Conservation (phyloP, 2,797 vertebrate genomes). For the Trematomus bernacchii region DNA sequence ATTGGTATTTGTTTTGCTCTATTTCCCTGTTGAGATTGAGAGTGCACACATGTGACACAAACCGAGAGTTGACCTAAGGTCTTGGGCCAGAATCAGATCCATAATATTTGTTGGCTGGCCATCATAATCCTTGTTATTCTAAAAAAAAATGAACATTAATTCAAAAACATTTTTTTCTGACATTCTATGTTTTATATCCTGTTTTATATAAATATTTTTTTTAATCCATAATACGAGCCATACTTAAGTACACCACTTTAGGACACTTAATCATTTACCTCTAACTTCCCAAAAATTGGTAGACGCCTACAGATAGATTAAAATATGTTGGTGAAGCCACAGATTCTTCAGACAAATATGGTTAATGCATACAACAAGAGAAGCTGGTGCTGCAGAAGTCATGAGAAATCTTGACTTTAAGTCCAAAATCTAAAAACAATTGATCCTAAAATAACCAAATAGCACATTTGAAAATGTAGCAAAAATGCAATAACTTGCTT, state of each 20-base stretch:
- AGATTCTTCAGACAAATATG: not conserved
- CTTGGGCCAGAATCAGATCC: not conserved
- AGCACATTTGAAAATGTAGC: not conserved
- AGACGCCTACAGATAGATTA: not conserved
- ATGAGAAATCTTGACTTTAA: constrained; percentile 2
- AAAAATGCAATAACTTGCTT: not conserved
- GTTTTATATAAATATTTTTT: too few relatives aligned
- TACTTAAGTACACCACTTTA: not conserved
- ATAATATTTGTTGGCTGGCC: not conserved
- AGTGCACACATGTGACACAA: constrained; percentile 2
- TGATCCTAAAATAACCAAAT: not conserved
- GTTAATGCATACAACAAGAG: not conserved
- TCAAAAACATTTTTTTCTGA: too few relatives aligned
- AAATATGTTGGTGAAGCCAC: not conserved
- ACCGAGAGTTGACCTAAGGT: constrained; percentile 5
- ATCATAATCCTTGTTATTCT: not conserved
- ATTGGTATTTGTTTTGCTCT: not conserved
- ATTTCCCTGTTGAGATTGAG: constrained; percentile 11
- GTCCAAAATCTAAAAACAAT: not conserved
- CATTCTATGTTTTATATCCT: too few relatives aligned
- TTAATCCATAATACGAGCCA: too few relatives aligned
- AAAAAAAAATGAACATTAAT: not conserved
- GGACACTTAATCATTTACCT: not conserved
- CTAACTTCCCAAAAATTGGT: too few relatives aligned
- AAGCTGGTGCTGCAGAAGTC: not conserved